Evolutionary conservation across 35 echinoderm and acorn worm species (phyloP), one percentile per base, ranked within the genome.

Genomic region (Lytechinus variegatus): DNA sequence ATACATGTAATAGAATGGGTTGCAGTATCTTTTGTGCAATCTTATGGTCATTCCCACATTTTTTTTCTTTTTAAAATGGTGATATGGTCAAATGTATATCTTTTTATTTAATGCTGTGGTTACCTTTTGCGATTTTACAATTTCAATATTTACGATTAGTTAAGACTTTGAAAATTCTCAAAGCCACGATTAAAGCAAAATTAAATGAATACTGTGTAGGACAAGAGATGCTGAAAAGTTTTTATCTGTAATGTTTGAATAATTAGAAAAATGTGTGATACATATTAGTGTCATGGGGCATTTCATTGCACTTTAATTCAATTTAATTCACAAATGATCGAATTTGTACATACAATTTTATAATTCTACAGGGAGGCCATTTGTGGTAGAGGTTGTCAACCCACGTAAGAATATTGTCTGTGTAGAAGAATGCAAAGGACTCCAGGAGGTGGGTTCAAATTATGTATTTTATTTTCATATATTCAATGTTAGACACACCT

Each of bases 291-390:
- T 58, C 5, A 11, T 5, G 9, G 9, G 9, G 56, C 56, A 9
- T 58, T 58, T 58, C 56, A 58, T 11, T 58, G 9, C 13, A 58
- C 56, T 58, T 9, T 5, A 44, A 44, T 44, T 44, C 33, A 44
- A 1, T 44, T 44, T 44, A 44, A 44, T 44, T 44, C 33, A 44
- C 33, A 44, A 44, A 44, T 44, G 33, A 44, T 44, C 1, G 1
- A 44, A 60, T 60, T 10, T 60, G 57, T 60, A 60, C 10, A 9
- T 88, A 44, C 5, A 89, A 4, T 54, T 57, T 58, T 89, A 4
- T 96, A 72, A 24, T 33, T 96, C 93, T 97, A 1, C 91, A 99
- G 98, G 98, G 12, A 97, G 98, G 56, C 98, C 98, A 89, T 99
- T 99, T 96, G 95, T 97, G 54, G 96, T 96, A 13, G 98, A 99